Conservation (phyloP, 2,888 invertebrate genomes). For the Drosophila lacicola region DNA sequence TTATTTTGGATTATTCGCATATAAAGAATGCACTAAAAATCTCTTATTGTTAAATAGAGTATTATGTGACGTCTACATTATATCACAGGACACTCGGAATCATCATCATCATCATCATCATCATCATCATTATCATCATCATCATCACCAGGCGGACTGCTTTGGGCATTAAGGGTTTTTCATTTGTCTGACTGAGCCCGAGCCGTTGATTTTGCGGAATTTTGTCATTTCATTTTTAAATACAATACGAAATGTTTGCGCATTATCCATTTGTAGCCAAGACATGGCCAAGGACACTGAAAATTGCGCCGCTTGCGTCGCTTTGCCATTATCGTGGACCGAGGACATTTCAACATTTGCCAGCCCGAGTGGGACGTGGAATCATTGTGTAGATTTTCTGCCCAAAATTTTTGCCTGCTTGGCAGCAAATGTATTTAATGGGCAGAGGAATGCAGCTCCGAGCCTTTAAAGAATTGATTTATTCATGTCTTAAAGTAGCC, state of each 20-base stretch:
- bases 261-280: constrained; percentile 29
- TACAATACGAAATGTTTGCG: constrained; percentile 61
- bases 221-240: constrained; percentile 56
- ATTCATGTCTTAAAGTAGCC: too few species aligned
- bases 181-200: constrained; percentile 45
- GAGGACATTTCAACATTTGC: constrained; percentile 51
- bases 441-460: too few species aligned
- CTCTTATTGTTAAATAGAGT: constrained; percentile 18
- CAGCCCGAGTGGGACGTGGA: constrained; percentile 22
- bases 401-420: constrained; percentile 7
- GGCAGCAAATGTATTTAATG: neutral
- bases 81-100: constrained; percentile 31
- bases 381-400: constrained; percentile 21
- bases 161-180: constrained; percentile 38
- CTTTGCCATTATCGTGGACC: constrained; percentile 43
- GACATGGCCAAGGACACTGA: constrained; percentile 71
- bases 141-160: constrained; percentile 22
- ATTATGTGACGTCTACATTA: neutral
- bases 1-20: constrained; percentile 31
- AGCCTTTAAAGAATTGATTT: too few species aligned
- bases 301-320: constrained; percentile 53
- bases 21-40: constrained; percentile 53
- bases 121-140: constrained; percentile 30
- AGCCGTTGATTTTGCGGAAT: constrained; percentile 41
- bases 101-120: constrained; percentile 25